Base-by-base conservation (phyloP, 2,113 vertebrate genomes). In the Gnathonemus longibarbis region DNA sequence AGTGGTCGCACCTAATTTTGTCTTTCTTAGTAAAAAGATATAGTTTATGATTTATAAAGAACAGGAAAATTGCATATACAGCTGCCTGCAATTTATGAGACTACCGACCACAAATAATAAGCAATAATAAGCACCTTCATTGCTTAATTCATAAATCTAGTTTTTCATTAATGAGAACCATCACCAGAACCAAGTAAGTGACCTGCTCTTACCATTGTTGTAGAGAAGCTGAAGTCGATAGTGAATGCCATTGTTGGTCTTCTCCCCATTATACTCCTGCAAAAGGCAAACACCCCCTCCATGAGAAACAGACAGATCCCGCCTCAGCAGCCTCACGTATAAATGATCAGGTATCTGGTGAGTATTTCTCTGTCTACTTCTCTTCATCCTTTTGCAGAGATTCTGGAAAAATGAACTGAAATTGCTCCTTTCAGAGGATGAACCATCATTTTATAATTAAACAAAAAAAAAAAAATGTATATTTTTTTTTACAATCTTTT, bases 231-330 rank as follows among this genome's bases (percentile, higher is more conserved):
- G 98, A 87, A 98, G 96, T 92, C 97, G 96, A 95, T 98, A 98
- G 94, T 98, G 98, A 92, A 98, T 98, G 90, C 98, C 97, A 92
- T 98, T 98, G 95, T 98, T 98, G 93, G 98, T 98, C 96, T 98
- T 98, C 94, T 98, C 98, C 86, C 96, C 98, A 95, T 96, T 97
- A 89, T 96, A 96, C 95, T 98, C 98, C 98, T 98, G 89, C 91
- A 70, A 70, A 83, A 91, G 42, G 89, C 24, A 56, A 92, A 91
- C 93, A 80, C 91, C 84, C 92, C 19, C 21, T 13, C 56, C 62
- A 19, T 88, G 27, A 74, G 42, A 74, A 39, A 77, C 70, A 35
- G 13, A 7, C 31, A 77, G 35, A 2, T 15, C 70, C 15, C 15
- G 15, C 15, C 70, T 77, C 27, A 77, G 2, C 35, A 17, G 15